Percentiles rank a stretch among this genome's conserved stretches.
These are phyloP conservation scores for Petrolisthes cinctipes DNA, from an alignment of 2,888 invertebrate genomes.

Conservation along the genomic window DNA sequence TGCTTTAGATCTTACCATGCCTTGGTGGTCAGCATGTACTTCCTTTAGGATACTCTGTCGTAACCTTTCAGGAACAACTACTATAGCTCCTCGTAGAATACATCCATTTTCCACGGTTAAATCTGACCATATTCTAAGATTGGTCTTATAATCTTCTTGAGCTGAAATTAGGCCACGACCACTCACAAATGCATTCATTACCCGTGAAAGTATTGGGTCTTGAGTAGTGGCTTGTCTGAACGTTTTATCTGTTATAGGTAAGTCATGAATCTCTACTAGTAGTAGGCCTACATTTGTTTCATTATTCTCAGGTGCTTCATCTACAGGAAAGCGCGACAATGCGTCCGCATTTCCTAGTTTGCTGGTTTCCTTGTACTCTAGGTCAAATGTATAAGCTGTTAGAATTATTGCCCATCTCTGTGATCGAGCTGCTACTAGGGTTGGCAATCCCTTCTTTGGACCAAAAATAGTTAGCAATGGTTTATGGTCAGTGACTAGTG, in stretches of 20 bases:
- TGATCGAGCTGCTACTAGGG: slow-evolving; percentile 8
- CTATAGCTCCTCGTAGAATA: slow-evolving; percentile 13
- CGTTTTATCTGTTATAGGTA: slow-evolving; percentile 9
- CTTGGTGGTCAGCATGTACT: slow-evolving; percentile 25
- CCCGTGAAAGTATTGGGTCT: slow-evolving; percentile 22
- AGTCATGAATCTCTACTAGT: background rate
- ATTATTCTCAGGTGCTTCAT: background rate
- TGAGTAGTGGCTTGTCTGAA: background rate
- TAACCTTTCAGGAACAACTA: background rate
- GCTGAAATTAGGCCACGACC: too few species aligned
- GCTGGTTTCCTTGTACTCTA: slow-evolving; percentile 12
- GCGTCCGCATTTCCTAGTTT: slow-evolving; percentile 11
- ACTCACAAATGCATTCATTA: background rate
- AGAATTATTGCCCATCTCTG: slow-evolving; percentile 28
- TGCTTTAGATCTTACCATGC: slow-evolving; percentile 26
- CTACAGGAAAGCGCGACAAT: background rate
- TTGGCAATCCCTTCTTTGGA: slow-evolving; percentile 19
- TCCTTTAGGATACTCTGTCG: background rate
- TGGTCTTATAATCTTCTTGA: background rate
- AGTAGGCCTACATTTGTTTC: background rate
- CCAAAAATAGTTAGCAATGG: slow-evolving; percentile 17
- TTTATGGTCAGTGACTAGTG: slow-evolving; percentile 20
- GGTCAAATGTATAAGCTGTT: too few species aligned
- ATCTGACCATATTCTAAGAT: slow-evolving; percentile 2
- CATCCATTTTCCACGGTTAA: background rate